Evolutionary conservation across 2,113 vertebrate species (phyloP), one percentile per base, ranked within the genome.

Genomic region (Percopsis transmontana): DNA sequence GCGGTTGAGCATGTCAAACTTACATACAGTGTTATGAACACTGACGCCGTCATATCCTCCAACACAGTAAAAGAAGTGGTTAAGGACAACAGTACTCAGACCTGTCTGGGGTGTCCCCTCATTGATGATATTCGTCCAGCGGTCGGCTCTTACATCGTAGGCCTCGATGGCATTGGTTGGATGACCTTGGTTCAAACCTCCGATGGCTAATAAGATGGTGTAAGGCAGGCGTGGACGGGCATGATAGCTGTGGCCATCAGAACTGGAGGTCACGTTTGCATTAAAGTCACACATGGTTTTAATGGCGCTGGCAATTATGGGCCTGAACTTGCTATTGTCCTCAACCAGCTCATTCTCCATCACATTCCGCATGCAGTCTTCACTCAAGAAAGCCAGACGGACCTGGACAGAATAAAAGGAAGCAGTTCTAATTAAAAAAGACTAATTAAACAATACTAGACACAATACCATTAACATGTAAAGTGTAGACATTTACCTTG

Each of bases 401-500:
- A 0, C 93, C 89, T 92, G 2, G 95, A 91, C 7, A 95, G 63
- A 68, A n/a, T n/a, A 33, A 33, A 33, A 33, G 27, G n/a, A n/a
- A 95, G 70, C 15, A 12, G 15, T 80, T 0, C 74, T 86, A 1
- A 48, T 18, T n/a, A 48, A 48, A n/a, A 48, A 16, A 18, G 18
- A 48, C 2, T 1, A n/a, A n/a, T 48, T 7, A 48, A 48, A n/a
- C 47, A 48, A 8, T 18, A n/a, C 18, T 8, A 48, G 9, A 48
- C 47, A n/a, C 6, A 48, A 5, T 48, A 48, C 16, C 8, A 33
- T 33, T 16, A 14, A 12, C 47, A 24, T 11, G n/a, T n/a, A n/a
- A n/a, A n/a, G n/a, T n/a, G n/a, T n/a, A n/a, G n/a, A 19, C 24
- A 7, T n/a, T 48, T 39, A 93, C 93, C 91, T 94, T 92, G 48